A percentile compares a stretch with the other conserved stretches of the same genome.
phyloP scores from a whole-genome alignment of 2,888 invertebrate species.

The Camponotus fellah region DNA sequence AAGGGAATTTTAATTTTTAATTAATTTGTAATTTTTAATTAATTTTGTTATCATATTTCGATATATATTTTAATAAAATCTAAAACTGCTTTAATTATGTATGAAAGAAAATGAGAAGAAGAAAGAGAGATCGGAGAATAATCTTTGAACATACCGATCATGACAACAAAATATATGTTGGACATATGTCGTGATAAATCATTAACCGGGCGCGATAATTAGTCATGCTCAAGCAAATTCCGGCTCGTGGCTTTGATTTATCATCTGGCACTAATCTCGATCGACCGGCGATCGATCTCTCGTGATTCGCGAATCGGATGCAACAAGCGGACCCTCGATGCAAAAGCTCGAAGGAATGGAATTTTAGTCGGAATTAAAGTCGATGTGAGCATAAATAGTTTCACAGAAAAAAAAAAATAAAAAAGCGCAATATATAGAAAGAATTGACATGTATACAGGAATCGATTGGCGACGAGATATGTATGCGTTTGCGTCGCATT shows the following conservation, averaged over 20 bases:
- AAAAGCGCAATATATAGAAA: neutral
- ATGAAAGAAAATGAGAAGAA: neutral
- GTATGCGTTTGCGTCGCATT: neutral
- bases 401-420: neutral
- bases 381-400: conserved; percentile 10
- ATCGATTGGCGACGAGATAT: neutral
- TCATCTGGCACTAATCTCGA: conserved; percentile 60
- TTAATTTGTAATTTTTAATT: neutral
- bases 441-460: neutral
- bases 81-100: neutral
- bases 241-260: conserved; percentile 66
- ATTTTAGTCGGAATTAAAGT: conserved; percentile 29
- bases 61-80: neutral
- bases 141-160: conserved; percentile 54
- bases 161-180: conserved; percentile 52
- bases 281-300: conserved; percentile 60
- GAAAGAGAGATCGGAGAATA: conserved; percentile 39
- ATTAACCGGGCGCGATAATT: conserved; percentile 73
- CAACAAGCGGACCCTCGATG: conserved; percentile 57
- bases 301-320: conserved; percentile 60
- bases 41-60: conserved; percentile 14
- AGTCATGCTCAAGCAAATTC: conserved; percentile 71
- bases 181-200: conserved; percentile 67
- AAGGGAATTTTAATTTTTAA: neutral
- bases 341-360: conserved; percentile 31